phyloP scores from a whole-genome alignment of 1,140 invertebrate genomes.

The Heliconius hermathena region DNA sequence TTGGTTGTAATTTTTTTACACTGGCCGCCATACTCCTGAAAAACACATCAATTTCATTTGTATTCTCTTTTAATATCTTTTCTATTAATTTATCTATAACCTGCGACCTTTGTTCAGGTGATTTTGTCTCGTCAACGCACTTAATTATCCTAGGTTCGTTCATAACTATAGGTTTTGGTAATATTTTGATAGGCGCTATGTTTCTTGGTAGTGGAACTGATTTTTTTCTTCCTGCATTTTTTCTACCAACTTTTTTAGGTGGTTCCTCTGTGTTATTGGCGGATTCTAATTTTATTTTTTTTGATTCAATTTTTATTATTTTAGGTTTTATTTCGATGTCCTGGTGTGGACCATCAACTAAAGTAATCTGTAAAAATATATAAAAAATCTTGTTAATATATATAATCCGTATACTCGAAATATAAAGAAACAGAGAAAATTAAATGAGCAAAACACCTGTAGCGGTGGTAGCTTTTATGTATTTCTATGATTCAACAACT shows the following conservation, averaged over 20 bases:
- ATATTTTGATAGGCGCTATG: conserved; percentile 69
- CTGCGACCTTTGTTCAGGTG: conserved; percentile 63
- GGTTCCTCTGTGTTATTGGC: conserved; percentile 38
- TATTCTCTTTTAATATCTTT: conserved; percentile 71
- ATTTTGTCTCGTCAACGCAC: conserved; percentile 67
- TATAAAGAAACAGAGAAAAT: too few species aligned
- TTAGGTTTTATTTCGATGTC: conserved; percentile 49
- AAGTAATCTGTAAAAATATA: conserved; percentile 64
- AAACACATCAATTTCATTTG: conserved; percentile 77
- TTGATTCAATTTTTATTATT: conserved; percentile 61
- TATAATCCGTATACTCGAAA: neutral
- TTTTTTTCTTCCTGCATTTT: conserved; percentile 65
- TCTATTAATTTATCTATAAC: conserved; percentile 73
- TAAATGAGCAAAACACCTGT: too few species aligned
- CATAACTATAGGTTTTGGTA: conserved; percentile 70
- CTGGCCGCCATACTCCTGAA: conserved; percentile 78
- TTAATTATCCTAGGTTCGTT: conserved; percentile 65
- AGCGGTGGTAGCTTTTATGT: too few species aligned
- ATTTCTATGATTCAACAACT: too few species aligned
- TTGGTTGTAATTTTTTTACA: conserved; percentile 76
- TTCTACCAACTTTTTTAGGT: conserved; percentile 63
- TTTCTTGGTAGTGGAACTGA: conserved; percentile 60
- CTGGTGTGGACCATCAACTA: conserved; percentile 61
- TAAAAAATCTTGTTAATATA: neutral
- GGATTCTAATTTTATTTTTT: conserved; percentile 38